These are phyloP conservation scores for Eupelmus urozonus DNA, from an alignment of 2,888 invertebrate genomes.

Conservation along the genomic window DNA sequence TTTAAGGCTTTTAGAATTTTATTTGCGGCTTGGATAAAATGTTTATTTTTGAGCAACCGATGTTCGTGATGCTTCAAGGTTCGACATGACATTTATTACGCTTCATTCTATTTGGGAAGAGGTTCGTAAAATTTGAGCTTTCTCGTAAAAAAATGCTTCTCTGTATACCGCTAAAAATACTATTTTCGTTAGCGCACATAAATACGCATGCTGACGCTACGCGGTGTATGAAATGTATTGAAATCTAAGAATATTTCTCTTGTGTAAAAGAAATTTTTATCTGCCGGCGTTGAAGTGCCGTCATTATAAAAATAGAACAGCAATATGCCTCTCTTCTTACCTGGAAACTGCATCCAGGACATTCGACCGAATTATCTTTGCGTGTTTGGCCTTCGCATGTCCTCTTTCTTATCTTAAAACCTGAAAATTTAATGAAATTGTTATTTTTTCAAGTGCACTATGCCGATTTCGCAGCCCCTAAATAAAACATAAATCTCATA, in stretches of 20 bases:
- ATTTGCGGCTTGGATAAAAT: neutral
- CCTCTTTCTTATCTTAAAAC: conserved; percentile 82
- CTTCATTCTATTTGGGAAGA: conserved; percentile 27
- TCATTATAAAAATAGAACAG: neutral
- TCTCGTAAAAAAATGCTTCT: conserved; percentile 5
- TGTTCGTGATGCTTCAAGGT: conserved; percentile 5
- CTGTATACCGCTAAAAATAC: conserved; percentile 2
- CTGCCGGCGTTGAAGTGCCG: too few relatives aligned
- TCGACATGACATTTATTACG: conserved; percentile 17
- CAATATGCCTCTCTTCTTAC: conserved; percentile 57
- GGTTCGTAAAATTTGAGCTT: conserved; percentile 6
- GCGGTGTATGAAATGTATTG: too few relatives aligned
- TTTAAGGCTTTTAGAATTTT: neutral
- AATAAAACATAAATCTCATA: too few relatives aligned
- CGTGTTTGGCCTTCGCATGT: conserved; percentile 86
- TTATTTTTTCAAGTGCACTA: too few relatives aligned
- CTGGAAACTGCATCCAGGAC: conserved; percentile 83
- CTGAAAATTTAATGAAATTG: conserved; percentile 64
- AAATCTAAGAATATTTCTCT: too few relatives aligned
- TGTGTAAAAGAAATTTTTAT: too few relatives aligned
- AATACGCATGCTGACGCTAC: neutral
- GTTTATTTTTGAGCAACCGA: conserved; percentile 1
- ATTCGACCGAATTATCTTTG: conserved; percentile 84
- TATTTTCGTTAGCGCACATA: neutral
- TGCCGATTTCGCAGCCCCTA: too few relatives aligned